phyloP scores from a whole-genome alignment of 2,888 invertebrate genomes.

The Thera britannica region DNA sequence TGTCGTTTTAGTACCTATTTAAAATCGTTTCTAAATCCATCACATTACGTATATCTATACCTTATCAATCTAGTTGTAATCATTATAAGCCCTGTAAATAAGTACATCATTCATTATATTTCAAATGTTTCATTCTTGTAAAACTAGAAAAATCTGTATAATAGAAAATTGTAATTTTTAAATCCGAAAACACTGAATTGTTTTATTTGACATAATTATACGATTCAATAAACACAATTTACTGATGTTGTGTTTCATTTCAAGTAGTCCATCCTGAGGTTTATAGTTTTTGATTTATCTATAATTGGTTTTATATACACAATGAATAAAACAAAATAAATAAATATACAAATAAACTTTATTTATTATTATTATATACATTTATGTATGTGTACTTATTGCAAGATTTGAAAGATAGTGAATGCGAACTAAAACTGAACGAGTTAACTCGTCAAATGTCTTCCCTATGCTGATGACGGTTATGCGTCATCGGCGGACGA shows the following conservation, averaged over 20 bases:
- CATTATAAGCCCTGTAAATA: slow-evolving; percentile 75
- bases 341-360: too few species aligned
- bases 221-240: slow-evolving; percentile 81
- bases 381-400: too few species aligned
- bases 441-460: too few species aligned
- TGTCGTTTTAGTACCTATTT: slow-evolving; percentile 47
- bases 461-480: too few species aligned
- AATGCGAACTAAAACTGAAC: too few species aligned
- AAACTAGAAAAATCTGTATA: slow-evolving; percentile 77
- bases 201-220: slow-evolving; percentile 80
- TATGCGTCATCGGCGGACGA: too few species aligned
- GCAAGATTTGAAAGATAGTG: too few species aligned
- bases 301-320: too few species aligned
- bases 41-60: slow-evolving; percentile 54
- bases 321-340: too few species aligned
- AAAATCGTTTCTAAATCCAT: slow-evolving; percentile 53
- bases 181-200: slow-evolving; percentile 71
- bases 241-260: slow-evolving; percentile 46
- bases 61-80: slow-evolving; percentile 38
- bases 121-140: slow-evolving; percentile 82
- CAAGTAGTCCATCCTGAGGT: neutral
- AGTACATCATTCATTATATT: slow-evolving; percentile 71
- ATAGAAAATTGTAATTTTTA: slow-evolving; percentile 77
- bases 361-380: too few species aligned
- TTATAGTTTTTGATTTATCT: too few species aligned